Conservation (phyloP, 2,797 vertebrate species). For the Takifugu ocellatus region DNA sequence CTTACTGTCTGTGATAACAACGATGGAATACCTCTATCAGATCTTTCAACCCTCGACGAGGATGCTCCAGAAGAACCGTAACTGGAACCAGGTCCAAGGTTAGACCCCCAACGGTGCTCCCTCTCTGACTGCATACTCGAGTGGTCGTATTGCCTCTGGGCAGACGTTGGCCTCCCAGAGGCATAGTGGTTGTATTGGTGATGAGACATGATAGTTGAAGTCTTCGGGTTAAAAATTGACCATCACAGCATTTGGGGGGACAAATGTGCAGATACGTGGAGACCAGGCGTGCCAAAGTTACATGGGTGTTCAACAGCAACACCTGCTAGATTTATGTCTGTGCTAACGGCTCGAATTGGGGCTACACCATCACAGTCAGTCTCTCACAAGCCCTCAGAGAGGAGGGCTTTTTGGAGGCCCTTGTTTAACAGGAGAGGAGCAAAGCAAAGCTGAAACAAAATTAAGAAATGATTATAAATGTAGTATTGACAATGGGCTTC, state of each 20-base stretch:
- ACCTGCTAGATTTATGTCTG: conserved; percentile 50
- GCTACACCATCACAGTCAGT: conserved; percentile 76
- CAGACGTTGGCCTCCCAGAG: conserved; percentile 45
- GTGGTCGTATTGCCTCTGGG: conserved; percentile 41
- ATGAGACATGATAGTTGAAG: conserved; percentile 76
- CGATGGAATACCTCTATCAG: conserved; percentile 31
- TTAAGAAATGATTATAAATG: neutral
- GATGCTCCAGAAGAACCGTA: conserved; percentile 32
- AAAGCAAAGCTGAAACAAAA: conserved; percentile 60
- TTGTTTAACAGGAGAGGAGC: conserved; percentile 16
- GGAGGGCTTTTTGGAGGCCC: conserved; percentile 29
- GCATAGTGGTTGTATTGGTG: conserved; percentile 79
- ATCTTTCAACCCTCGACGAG: conserved; percentile 6
- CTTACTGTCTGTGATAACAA: conserved; percentile 41
- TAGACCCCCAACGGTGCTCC: conserved; percentile 25
- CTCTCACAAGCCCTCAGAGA: conserved; percentile 65
- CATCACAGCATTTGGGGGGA: conserved; percentile 47
- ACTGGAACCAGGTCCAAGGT: conserved; percentile 50
- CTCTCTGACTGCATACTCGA: conserved; percentile 11
- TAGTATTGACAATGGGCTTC: conserved; percentile 4
- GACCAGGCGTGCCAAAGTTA: conserved; percentile 2
- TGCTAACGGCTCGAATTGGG: conserved; percentile 76
- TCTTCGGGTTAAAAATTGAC: conserved; percentile 72
- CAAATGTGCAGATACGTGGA: conserved; percentile 9
- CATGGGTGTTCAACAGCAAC: conserved; percentile 52